Percentiles rank a stretch among this genome's conserved stretches.
phyloP scores from a whole-genome alignment of 2,113 vertebrate species.

The Leucoraja erinaceus region DNA sequence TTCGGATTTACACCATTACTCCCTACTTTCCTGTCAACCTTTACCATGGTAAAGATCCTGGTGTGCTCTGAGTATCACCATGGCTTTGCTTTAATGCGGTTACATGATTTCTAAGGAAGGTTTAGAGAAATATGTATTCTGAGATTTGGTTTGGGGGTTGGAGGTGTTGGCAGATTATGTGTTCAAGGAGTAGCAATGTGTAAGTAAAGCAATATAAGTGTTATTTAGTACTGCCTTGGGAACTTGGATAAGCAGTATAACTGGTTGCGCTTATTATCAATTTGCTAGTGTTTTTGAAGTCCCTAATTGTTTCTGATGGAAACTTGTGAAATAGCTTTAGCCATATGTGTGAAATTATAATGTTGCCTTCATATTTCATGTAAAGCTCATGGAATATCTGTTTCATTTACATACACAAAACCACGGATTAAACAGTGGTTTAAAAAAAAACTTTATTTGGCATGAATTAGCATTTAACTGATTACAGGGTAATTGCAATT shows the following conservation, averaged over 20 bases:
- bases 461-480: background rate
- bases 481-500: background rate
- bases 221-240: background rate
- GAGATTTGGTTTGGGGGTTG: no score
- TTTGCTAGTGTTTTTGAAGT: background rate
- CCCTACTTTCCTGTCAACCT: no score
- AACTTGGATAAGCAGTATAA: background rate
- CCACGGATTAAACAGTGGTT: background rate
- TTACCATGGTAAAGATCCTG: no score
- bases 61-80: background rate
- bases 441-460: background rate
- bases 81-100: background rate
- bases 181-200: background rate
- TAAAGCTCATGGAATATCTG: background rate
- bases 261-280: background rate
- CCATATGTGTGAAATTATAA: background rate
- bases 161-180: background rate
- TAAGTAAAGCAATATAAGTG: background rate
- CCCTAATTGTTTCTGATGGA: background rate
- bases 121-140: background rate
- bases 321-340: background rate
- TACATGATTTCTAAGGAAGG: background rate
- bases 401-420: background rate
- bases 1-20: no score
- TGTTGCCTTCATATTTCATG: background rate